Percentiles rank a stretch among this genome's conserved stretches.
Evolutionary conservation across 1,140 invertebrate species (phyloP).

Genomic region (Drosophila bocqueti): DNA sequence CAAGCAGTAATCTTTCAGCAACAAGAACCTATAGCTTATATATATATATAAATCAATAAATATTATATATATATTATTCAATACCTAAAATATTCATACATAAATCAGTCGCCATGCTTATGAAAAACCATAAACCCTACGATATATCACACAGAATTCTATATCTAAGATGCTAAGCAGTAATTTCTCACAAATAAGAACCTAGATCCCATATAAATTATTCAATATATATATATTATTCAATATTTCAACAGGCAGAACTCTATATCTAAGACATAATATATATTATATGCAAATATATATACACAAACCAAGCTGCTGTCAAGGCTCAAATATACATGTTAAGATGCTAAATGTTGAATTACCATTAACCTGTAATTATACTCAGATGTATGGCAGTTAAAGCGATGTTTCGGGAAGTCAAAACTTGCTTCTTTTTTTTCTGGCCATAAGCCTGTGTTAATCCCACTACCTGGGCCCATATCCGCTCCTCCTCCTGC

Average conservation of each 20-base stretch:
- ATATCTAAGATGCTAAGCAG: background rate
- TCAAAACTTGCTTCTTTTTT: background rate
- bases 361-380: background rate
- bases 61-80: no score
- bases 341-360: background rate
- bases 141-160: no score
- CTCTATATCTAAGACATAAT: no score
- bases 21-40: no score
- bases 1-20: no score
- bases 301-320: background rate
- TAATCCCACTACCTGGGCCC: background rate
- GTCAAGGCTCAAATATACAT: background rate
- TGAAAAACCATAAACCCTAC: no score
- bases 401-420: slow-evolving; percentile 3
- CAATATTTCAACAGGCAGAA: no score
- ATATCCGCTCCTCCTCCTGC: background rate
- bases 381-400: background rate
- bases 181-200: background rate
- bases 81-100: no score
- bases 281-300: background rate
- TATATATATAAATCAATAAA: no score
- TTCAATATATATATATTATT: background rate
- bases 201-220: background rate
- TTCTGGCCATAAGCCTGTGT: background rate
- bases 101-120: no score